Conservation (phyloP, 2,888 invertebrate genomes). For the Ochropleura plecta region DNA sequence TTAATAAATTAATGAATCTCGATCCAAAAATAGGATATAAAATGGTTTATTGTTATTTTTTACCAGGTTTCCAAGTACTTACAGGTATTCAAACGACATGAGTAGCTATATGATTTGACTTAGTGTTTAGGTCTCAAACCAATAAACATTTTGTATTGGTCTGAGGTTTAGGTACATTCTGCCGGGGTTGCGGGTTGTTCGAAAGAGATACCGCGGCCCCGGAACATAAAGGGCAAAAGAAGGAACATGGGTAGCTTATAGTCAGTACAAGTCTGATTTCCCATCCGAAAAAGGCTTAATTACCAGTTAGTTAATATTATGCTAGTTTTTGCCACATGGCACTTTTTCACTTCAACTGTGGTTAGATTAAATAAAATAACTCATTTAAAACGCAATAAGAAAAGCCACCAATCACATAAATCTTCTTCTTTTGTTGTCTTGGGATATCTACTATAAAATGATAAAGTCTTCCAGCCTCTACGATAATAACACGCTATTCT, state of each 20-base stretch:
- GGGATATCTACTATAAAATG: neutral
- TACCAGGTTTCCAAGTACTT: neutral
- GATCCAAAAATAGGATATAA: neutral
- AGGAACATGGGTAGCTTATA: no score
- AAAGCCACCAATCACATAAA: neutral
- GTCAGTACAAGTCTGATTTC: no score
- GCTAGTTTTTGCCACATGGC: neutral
- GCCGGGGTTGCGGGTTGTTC: no score
- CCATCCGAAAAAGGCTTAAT: no score
- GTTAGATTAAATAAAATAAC: neutral
- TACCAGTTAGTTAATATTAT: no score
- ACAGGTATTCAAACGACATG: neutral
- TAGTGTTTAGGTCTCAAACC: neutral
- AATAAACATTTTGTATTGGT: no score
- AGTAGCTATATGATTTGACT: neutral
- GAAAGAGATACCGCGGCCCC: no score
- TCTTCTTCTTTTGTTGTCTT: neutral
- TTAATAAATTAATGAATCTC: neutral
- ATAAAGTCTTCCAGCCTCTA: neutral
- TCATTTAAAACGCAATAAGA: neutral
- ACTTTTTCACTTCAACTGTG: neutral
- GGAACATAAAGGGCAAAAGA: no score
- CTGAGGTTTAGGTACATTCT: no score
- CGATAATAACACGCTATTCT: neutral
- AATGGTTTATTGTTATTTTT: neutral